These are phyloP conservation scores for Plagiodera versicolora DNA, from an alignment of 2,888 invertebrate species.

Conservation along the genomic window DNA sequence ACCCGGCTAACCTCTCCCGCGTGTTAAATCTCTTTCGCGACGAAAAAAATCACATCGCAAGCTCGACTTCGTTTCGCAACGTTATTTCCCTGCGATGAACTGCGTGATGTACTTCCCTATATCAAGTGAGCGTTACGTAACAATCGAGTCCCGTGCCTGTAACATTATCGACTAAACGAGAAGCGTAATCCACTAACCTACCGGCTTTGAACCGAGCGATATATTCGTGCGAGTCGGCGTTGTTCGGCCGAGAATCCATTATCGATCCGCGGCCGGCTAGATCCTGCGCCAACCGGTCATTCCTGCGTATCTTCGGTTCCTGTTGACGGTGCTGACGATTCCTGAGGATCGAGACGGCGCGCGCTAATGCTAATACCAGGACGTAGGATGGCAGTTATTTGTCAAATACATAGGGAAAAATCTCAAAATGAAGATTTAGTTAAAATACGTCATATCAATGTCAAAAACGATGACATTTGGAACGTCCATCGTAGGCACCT, in stretches of 20 bases:
- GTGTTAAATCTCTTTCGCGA: conserved; percentile 28
- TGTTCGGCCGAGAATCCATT: conserved; percentile 24
- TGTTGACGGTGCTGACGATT: no score
- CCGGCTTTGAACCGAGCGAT: conserved; percentile 31
- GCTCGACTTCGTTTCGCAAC: conserved; percentile 14
- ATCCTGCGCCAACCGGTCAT: conserved; percentile 6
- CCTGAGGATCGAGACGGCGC: no score
- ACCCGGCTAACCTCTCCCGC: conserved; percentile 19
- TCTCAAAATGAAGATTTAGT: no score
- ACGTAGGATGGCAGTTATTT: no score
- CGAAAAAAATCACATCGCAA: conserved; percentile 30
- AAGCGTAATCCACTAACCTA: conserved; percentile 34
- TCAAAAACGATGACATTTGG: no score
- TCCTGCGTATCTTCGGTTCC: no score
- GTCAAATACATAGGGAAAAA: no score
- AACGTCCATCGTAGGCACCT: no score
- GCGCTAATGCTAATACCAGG: no score
- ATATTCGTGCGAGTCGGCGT: conserved; percentile 35
- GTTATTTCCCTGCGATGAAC: conserved; percentile 2
- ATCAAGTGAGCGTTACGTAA: conserved; percentile 29
- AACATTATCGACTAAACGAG: conserved; percentile 44
- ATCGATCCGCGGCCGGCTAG: no score
- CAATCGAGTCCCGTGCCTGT: conserved; percentile 32
- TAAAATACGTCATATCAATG: no score
- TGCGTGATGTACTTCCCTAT: conserved; percentile 19